These are phyloP conservation scores for Tiliacea aurago DNA, from an alignment of 2,888 invertebrate species.

Conservation along the genomic window DNA sequence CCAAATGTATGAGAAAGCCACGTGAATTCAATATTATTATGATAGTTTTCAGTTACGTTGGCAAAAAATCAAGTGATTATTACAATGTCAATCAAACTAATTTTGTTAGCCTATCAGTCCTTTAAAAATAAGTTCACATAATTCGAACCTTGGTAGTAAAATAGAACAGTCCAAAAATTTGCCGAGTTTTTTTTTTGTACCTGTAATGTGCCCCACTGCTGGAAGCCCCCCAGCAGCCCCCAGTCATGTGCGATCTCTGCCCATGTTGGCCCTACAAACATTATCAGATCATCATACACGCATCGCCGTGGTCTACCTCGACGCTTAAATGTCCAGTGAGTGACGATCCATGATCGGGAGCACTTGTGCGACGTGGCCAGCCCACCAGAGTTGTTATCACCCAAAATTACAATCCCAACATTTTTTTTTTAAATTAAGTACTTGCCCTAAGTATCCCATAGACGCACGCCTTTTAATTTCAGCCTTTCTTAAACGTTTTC, in stretches of 20 bases:
- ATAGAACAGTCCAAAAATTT: too few species aligned
- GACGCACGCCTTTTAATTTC: constrained; percentile 23
- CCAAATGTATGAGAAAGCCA: too few species aligned
- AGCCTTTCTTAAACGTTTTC: background rate
- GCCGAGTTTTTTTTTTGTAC: background rate
- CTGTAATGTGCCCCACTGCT: background rate
- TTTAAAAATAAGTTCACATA: background rate
- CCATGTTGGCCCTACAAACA: background rate
- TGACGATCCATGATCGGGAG: background rate
- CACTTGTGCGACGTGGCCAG: background rate
- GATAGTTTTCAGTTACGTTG: constrained; percentile 6
- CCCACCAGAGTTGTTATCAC: background rate
- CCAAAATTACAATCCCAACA: too few species aligned
- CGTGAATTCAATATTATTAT: constrained; percentile 9
- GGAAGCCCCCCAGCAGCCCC: too few species aligned
- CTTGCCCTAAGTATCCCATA: background rate
- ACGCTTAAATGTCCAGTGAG: background rate
- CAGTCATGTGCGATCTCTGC: background rate
- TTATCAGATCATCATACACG: background rate
- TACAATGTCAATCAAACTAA: background rate
- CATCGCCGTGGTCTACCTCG: background rate
- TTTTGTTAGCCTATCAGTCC: background rate
- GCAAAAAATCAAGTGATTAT: background rate
- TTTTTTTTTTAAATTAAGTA: too few species aligned
- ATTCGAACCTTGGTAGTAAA: background rate